These are phyloP conservation scores for Battus philenor DNA, from an alignment of 1,140 invertebrate species.

Conservation along the genomic window DNA sequence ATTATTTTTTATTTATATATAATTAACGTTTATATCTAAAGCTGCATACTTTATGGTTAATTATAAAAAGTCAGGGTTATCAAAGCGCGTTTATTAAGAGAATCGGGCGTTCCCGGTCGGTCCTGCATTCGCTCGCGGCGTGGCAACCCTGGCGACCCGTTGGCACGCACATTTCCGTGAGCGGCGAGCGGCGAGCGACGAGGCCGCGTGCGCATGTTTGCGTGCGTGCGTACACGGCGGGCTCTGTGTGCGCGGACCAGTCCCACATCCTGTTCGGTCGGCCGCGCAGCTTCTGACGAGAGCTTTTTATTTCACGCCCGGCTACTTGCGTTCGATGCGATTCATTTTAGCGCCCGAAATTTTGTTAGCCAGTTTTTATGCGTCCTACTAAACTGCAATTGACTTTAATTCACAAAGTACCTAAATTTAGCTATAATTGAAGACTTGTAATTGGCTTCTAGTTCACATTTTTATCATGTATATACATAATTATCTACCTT, in stretches of 20 bases:
- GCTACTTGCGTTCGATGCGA: constrained; percentile 30
- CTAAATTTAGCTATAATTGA: too few species aligned
- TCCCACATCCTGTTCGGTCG: constrained; percentile 72
- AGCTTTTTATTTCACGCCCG: constrained; percentile 71
- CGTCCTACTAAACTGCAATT: constrained; percentile 8
- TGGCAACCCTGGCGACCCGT: constrained; percentile 34
- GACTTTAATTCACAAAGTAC: too few species aligned
- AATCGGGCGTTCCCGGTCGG: too few species aligned
- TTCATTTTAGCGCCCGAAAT: constrained; percentile 23
- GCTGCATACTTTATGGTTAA: too few species aligned
- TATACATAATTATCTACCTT: too few species aligned
- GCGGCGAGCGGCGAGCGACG: constrained; percentile 48
- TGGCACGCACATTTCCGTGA: constrained; percentile 70
- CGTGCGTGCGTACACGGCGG: constrained; percentile 23
- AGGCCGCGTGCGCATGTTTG: constrained; percentile 39
- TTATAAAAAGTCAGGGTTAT: too few species aligned
- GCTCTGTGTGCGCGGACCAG: constrained; percentile 45
- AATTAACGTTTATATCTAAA: too few species aligned
- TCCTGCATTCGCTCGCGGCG: constrained; percentile 27
- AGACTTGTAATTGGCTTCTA: too few species aligned
- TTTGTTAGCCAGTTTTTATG: neutral
- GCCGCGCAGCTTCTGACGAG: constrained; percentile 57
- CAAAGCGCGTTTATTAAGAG: too few species aligned
- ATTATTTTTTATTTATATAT: too few species aligned
- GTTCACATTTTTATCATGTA: too few species aligned